Evolutionary conservation across 2,888 invertebrate species (phyloP).

Genomic region (Beris morrisii): DNA sequence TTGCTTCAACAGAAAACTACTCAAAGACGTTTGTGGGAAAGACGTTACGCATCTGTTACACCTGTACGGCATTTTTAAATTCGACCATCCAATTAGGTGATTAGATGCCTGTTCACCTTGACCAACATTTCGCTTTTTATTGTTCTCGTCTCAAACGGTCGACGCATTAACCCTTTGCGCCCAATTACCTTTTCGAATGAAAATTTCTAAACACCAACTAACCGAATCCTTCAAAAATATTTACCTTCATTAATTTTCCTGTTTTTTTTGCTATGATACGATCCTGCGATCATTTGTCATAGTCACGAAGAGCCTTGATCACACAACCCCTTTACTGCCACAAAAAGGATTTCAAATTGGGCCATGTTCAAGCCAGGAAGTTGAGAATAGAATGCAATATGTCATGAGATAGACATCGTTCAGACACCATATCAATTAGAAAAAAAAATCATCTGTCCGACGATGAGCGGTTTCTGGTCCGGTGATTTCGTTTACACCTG

Average conservation of each 20-base stretch:
- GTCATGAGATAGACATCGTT: conserved; percentile 26
- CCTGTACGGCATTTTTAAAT: not conserved
- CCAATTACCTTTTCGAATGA: conserved; percentile 13
- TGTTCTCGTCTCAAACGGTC: not conserved
- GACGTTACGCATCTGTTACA: not conserved
- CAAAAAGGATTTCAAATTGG: too few species aligned
- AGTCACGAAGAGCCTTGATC: not conserved
- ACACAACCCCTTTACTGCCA: too few species aligned
- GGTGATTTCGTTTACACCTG: conserved; percentile 36
- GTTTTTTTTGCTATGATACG: not conserved
- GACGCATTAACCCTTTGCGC: conserved; percentile 5
- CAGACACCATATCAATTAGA: conserved; percentile 31
- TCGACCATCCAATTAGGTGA: conserved; percentile 12
- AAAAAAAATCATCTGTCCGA: conserved; percentile 21
- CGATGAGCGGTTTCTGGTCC: conserved; percentile 28
- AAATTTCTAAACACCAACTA: conserved; percentile 7
- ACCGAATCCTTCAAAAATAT: conserved; percentile 1
- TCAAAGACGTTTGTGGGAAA: not conserved
- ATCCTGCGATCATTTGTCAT: conserved; percentile 15
- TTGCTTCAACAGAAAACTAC: not conserved
- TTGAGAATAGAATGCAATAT: conserved; percentile 21
- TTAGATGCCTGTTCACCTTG: conserved; percentile 11
- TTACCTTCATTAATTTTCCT: not conserved
- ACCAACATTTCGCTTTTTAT: conserved; percentile 20
- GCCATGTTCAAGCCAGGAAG: not conserved